Conservation (phyloP, 2,888 invertebrate genomes). For the Ceraclea dissimilis region DNA sequence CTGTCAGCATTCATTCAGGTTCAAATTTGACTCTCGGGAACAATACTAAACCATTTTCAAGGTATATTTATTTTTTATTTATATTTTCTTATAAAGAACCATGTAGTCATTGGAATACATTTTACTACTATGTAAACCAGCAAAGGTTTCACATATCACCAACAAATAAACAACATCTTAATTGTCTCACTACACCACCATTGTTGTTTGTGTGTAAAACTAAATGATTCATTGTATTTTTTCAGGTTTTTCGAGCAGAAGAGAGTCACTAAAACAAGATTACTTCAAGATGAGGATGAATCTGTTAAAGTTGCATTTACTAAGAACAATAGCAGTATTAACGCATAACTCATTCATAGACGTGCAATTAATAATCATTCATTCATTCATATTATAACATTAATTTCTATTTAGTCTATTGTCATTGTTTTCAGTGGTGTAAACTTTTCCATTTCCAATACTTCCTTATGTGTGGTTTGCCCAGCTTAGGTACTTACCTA, state of each 20-base stretch:
- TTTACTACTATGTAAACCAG: neutral
- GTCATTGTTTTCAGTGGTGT: no score
- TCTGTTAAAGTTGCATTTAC: constrained; percentile 45
- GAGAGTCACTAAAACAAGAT: constrained; percentile 37
- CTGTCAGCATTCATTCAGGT: constrained; percentile 61
- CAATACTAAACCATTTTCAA: neutral
- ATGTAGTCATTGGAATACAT: neutral
- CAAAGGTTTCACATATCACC: neutral
- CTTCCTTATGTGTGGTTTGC: no score
- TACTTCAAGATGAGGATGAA: constrained; percentile 44
- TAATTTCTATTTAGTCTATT: no score
- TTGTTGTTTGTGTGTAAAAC: no score
- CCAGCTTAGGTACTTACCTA: no score
- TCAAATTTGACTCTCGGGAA: neutral
- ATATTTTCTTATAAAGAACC: neutral
- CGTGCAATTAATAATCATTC: no score
- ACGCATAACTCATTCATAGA: constrained; percentile 6
- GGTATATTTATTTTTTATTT: neutral
- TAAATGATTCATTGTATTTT: no score
- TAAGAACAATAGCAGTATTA: constrained; percentile 35
- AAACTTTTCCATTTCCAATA: no score
- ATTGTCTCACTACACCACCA: no score
- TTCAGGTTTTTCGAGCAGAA: constrained; percentile 38
- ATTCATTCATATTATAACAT: no score
- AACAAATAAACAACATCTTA: neutral